These are phyloP conservation scores for Acanthosoma haemorrhoidale DNA, from an alignment of 2,888 invertebrate genomes.

Conservation along the genomic window DNA sequence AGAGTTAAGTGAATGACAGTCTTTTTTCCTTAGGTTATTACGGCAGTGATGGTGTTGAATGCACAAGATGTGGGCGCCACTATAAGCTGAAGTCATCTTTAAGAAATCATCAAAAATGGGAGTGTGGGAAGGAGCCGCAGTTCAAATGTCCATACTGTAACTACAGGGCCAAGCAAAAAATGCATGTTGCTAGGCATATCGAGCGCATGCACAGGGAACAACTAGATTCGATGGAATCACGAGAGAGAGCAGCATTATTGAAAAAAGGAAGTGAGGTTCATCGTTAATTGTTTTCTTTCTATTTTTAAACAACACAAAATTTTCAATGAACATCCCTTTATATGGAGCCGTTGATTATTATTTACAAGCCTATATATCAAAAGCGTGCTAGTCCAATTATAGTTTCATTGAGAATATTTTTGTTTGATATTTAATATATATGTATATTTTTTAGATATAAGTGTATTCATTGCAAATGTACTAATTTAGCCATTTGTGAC, in stretches of 20 bases:
- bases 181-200: conserved; percentile 78
- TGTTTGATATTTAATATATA: neutral
- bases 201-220: conserved; percentile 71
- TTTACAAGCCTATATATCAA: neutral
- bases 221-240: conserved; percentile 40
- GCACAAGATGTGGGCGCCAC: conserved; percentile 69
- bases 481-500: too few species aligned
- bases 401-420: neutral
- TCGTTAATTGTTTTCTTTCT: conserved; percentile 1
- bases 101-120: conserved; percentile 79
- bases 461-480: too few species aligned
- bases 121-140: conserved; percentile 78
- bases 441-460: neutral
- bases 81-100: conserved; percentile 82
- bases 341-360: neutral
- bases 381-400: neutral
- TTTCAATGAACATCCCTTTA: conserved; percentile 13
- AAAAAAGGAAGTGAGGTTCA: conserved; percentile 29
- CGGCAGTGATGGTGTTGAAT: conserved; percentile 42
- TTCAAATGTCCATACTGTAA: conserved; percentile 77
- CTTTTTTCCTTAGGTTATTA: conserved; percentile 24
- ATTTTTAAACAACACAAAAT: neutral
- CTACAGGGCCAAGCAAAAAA: conserved; percentile 78
- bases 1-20: too few species aligned
- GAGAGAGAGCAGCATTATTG: conserved; percentile 31